These are phyloP conservation scores for Dione vanillae DNA, from an alignment of 2,888 invertebrate genomes.

Conservation along the genomic window DNA sequence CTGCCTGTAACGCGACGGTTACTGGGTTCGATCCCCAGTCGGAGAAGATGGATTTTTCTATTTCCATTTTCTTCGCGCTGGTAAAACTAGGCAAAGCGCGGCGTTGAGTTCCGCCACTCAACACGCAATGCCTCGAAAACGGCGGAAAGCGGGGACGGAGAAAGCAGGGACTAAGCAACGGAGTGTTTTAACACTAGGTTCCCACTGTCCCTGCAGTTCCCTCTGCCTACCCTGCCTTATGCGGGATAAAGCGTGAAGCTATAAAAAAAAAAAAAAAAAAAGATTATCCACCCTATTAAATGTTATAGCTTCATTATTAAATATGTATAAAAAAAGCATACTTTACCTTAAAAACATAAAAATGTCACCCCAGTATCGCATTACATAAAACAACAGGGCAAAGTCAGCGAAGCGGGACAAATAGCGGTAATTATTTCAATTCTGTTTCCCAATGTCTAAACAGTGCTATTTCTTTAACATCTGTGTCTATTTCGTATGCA, in stretches of 20 bases:
- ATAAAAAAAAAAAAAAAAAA: not conserved
- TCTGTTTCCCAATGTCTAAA: slow-evolving; percentile 64
- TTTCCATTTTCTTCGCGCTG: too few species aligned
- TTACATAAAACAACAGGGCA: slow-evolving; percentile 33
- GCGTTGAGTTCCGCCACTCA: too few species aligned
- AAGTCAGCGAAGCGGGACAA: slow-evolving; percentile 52
- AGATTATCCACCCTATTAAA: not conserved
- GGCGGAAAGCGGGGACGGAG: too few species aligned
- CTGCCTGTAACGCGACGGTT: too few species aligned
- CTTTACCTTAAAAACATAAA: slow-evolving; percentile 15
- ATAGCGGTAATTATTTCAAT: slow-evolving; percentile 67
- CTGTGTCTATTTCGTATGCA: slow-evolving; percentile 72
- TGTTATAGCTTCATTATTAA: not conserved
- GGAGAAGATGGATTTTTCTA: too few species aligned
- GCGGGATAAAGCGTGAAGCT: not conserved
- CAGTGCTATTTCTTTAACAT: slow-evolving; percentile 74
- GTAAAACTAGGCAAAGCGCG: too few species aligned
- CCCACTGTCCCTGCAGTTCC: too few species aligned
- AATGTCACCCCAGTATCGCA: slow-evolving; percentile 26
- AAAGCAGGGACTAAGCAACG: too few species aligned
- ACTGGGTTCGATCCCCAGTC: too few species aligned
- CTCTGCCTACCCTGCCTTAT: too few species aligned
- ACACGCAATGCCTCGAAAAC: too few species aligned
- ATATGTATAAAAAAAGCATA: not conserved
- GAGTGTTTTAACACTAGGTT: too few species aligned